phyloP scores from a whole-genome alignment of 2,113 vertebrate genomes.

The Illadopsis cleaveri region DNA sequence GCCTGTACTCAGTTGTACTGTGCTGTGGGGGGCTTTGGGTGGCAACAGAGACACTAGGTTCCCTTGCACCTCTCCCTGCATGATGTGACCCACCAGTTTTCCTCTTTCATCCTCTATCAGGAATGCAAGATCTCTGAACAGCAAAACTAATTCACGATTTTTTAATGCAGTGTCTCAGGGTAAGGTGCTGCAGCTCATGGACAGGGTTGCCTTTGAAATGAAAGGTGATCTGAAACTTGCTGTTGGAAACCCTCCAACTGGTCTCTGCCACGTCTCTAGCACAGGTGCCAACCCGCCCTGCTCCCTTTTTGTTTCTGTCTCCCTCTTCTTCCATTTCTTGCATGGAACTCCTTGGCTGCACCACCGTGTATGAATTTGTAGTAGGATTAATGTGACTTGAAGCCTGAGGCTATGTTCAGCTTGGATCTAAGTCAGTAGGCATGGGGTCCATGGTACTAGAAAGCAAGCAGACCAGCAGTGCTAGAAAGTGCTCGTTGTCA shows the following conservation, averaged over 20 bases:
- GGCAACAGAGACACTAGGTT: background rate
- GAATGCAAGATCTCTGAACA: background rate
- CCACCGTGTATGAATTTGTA: background rate
- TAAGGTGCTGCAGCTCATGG: background rate
- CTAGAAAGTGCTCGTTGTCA: background rate
- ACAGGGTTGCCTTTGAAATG: background rate
- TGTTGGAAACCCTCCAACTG: background rate
- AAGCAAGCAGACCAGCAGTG: rapidly evolving
- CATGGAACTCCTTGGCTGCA: background rate
- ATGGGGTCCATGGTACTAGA: rapidly evolving
- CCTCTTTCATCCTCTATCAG: background rate
- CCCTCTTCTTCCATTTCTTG: background rate
- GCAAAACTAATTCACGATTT: background rate
- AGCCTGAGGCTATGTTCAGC: background rate
- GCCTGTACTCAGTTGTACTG: background rate
- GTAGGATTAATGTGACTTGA: background rate
- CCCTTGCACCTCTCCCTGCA: rapidly evolving
- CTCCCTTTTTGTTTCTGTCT: background rate
- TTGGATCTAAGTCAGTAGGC: background rate
- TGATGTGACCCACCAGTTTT: background rate
- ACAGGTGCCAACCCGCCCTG: rapidly evolving
- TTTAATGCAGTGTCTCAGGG: background rate
- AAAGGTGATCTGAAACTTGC: background rate
- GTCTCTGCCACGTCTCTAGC: background rate
- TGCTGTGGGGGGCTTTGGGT: background rate